phyloP scores from a whole-genome alignment of 2,797 vertebrate genomes.

The Leptatherina wallacei region DNA sequence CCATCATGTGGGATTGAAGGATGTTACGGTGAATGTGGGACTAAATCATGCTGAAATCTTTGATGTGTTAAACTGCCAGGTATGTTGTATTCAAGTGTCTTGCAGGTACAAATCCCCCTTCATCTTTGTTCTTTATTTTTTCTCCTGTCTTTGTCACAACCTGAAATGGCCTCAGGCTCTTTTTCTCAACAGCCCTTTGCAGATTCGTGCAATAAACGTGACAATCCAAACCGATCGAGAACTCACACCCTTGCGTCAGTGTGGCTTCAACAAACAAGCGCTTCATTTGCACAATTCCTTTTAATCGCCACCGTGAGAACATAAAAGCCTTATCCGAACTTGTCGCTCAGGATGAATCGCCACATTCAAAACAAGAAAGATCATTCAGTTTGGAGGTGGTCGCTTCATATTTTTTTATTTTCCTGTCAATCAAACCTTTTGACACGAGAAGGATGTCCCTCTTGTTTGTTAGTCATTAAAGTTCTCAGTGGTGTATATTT shows the following conservation, averaged over 20 bases:
- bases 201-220: slow-evolving; percentile 10
- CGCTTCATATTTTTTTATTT: neutral
- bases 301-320: slow-evolving; percentile 26
- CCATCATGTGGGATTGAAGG: slow-evolving; percentile 52
- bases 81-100: slow-evolving; percentile 26
- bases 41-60: slow-evolving; percentile 53
- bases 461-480: neutral
- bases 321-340: slow-evolving; percentile 21
- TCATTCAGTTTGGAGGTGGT: neutral
- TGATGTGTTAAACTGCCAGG: slow-evolving; percentile 33
- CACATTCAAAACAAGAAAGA: neutral
- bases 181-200: slow-evolving; percentile 34
- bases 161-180: slow-evolving; percentile 37
- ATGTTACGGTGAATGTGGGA: slow-evolving; percentile 58
- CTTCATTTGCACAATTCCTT: slow-evolving; percentile 54
- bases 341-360: slow-evolving; percentile 12
- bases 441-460: neutral
- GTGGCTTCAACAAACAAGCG: slow-evolving; percentile 42
- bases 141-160: slow-evolving; percentile 34
- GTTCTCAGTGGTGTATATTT: neutral
- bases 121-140: slow-evolving; percentile 32
- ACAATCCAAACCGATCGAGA: slow-evolving; percentile 9
- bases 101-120: slow-evolving; percentile 21
- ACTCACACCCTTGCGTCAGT: slow-evolving; percentile 7
- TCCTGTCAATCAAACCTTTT: neutral